These are phyloP conservation scores for Coronaproctus castanopsis DNA, from an alignment of 2,888 invertebrate genomes.

Conservation along the genomic window DNA sequence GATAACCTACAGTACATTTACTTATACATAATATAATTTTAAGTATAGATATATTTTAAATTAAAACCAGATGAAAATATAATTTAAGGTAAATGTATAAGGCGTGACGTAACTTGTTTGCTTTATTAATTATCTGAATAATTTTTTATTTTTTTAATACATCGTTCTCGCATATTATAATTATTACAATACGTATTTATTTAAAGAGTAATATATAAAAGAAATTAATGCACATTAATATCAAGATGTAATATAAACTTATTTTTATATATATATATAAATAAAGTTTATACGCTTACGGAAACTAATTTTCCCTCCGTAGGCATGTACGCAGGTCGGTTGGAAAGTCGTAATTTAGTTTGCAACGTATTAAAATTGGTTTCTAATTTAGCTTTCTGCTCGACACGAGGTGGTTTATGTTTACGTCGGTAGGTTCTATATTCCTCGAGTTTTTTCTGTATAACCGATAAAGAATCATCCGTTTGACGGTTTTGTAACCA, in stretches of 20 bases:
- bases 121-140: too few relatives aligned
- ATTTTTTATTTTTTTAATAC: too few relatives aligned
- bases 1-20: background rate
- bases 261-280: too few relatives aligned
- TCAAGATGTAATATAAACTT: too few relatives aligned
- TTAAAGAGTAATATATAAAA: too few relatives aligned
- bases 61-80: background rate
- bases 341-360: constrained; percentile 91
- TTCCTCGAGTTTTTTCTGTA: constrained; percentile 93
- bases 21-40: background rate
- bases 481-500: constrained; percentile 92
- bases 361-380: constrained; percentile 99
- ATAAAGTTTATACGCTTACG: constrained; percentile 33
- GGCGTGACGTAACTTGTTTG: too few relatives aligned
- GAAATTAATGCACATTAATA: too few relatives aligned
- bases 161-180: too few relatives aligned
- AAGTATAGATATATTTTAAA: background rate
- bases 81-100: constrained; percentile 1
- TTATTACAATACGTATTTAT: too few relatives aligned
- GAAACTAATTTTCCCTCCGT: constrained; percentile 98
- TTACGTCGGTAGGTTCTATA: constrained; percentile 96
- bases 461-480: constrained; percentile 91
- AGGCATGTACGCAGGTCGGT: constrained; percentile 97
- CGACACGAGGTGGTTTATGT: constrained; percentile 98
- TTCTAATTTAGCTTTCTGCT: constrained; percentile 96